phyloP scores from a whole-genome alignment of 2,797 vertebrate species.

The Xyrichtys novacula region DNA sequence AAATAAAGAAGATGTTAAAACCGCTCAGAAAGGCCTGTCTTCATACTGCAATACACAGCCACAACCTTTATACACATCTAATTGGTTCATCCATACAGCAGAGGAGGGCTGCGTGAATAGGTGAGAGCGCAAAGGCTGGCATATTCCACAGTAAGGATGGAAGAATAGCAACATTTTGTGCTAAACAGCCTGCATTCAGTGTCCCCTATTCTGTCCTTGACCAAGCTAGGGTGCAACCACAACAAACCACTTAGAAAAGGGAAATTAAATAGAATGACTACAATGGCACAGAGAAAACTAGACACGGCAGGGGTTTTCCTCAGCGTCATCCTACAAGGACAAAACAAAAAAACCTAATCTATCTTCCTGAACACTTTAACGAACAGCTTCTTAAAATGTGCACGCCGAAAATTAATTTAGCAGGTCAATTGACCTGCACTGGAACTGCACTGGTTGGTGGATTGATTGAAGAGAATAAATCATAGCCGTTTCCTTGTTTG shows the following conservation, averaged over 20 bases:
- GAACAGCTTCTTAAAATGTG: conserved; percentile 22
- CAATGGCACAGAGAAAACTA: conserved; percentile 70
- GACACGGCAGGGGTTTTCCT: conserved; percentile 73
- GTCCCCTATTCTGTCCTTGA: conserved; percentile 73
- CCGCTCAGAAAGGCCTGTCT: neutral
- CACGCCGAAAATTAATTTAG: conserved; percentile 10
- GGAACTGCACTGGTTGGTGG: neutral
- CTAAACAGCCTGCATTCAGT: conserved; percentile 53
- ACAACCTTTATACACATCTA: conserved; percentile 29
- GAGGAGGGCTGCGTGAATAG: conserved; percentile 11
- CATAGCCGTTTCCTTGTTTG: conserved; percentile 21
- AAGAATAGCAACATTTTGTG: conserved; percentile 46
- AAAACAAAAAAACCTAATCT: conserved; percentile 41
- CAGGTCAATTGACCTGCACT: conserved; percentile 7
- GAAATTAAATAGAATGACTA: conserved; percentile 76
- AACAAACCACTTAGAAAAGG: conserved; percentile 81
- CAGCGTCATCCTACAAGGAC: conserved; percentile 73
- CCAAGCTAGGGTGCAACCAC: conserved; percentile 60
- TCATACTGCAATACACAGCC: conserved; percentile 12
- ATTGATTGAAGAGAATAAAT: conserved; percentile 38
- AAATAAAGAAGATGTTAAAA: conserved; percentile 3
- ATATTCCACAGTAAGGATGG: conserved; percentile 23
- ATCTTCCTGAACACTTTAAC: conserved; percentile 22
- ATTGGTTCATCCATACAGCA: conserved; percentile 20
- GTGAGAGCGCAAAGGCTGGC: conserved; percentile 18